phyloP scores from a whole-genome alignment of 2,113 vertebrate species.

The Elgaria multicarinata region DNA sequence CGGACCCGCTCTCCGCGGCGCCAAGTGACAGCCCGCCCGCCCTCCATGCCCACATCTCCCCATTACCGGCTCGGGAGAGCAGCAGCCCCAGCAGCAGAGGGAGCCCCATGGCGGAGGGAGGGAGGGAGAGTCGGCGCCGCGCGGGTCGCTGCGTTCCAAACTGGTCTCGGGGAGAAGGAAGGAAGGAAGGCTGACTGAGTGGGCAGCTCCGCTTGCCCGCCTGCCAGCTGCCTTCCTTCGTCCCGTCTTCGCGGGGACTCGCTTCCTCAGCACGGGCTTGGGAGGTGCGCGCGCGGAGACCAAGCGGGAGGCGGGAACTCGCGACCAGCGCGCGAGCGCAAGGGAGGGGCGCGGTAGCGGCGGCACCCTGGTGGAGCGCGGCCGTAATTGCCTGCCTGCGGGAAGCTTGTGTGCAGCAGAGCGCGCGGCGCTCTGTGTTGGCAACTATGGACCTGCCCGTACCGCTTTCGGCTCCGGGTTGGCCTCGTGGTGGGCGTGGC shows the following conservation, averaged over 20 bases:
- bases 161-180: neutral
- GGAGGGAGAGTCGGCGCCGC: neutral
- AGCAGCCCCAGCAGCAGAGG: slow-evolving; percentile 60
- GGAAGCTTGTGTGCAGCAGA: neutral
- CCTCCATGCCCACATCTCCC: neutral
- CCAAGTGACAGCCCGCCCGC: neutral
- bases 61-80: slow-evolving; percentile 61
- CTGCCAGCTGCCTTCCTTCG: neutral
- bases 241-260: neutral
- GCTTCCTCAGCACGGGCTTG: neutral
- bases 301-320: neutral
- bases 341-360: neutral
- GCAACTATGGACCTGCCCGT: neutral
- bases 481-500: neutral
- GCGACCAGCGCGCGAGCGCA: neutral
- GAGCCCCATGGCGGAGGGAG: slow-evolving; percentile 41
- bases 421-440: neutral
- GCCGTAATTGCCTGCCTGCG: neutral
- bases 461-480: neutral
- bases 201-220: neutral
- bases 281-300: neutral
- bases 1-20: neutral
- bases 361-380: neutral
- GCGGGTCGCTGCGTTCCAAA: neutral
- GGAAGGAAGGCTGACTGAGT: neutral